Percentiles rank a stretch among this genome's conserved stretches.
These are phyloP conservation scores for Microctenopoma steveboyesi DNA, from an alignment of 2,797 vertebrate species.

Conservation along the genomic window DNA sequence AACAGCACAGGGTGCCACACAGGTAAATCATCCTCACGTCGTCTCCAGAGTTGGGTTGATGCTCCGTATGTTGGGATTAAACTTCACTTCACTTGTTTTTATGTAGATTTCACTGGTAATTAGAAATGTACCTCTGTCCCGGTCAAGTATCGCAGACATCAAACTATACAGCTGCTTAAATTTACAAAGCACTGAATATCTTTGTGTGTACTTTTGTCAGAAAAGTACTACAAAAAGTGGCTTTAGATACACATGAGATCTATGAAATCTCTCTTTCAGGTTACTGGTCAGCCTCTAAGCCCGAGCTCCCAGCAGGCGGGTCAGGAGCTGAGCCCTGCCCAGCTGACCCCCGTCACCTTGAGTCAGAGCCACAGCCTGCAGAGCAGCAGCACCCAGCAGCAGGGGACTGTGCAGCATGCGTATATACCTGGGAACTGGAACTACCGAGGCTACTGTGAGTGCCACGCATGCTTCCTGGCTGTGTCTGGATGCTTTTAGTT, in stretches of 20 bases:
- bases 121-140: too few species aligned
- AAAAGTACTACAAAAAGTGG: too few species aligned
- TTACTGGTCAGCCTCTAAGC: conserved; percentile 89
- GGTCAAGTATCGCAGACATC: too few species aligned
- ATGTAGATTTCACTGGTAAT: too few species aligned
- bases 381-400: conserved; percentile 78
- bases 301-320: conserved; percentile 89
- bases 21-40: conserved; percentile 78
- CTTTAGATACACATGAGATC: too few species aligned
- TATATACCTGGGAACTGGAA: conserved; percentile 96
- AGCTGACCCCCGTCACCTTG: conserved; percentile 85
- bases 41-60: too few species aligned
- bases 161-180: too few species aligned
- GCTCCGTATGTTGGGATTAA: too few species aligned
- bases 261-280: conserved; percentile 67
- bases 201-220: too few species aligned
- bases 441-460: conserved; percentile 93
- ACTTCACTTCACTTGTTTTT: too few species aligned
- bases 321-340: conserved; percentile 91
- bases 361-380: conserved; percentile 86
- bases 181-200: too few species aligned
- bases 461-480: not conserved
- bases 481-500: not conserved
- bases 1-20: conserved; percentile 76
- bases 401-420: conserved; percentile 90